Evolutionary conservation across 2,888 invertebrate species (phyloP).

Genomic region (Eretmocerus hayati): DNA sequence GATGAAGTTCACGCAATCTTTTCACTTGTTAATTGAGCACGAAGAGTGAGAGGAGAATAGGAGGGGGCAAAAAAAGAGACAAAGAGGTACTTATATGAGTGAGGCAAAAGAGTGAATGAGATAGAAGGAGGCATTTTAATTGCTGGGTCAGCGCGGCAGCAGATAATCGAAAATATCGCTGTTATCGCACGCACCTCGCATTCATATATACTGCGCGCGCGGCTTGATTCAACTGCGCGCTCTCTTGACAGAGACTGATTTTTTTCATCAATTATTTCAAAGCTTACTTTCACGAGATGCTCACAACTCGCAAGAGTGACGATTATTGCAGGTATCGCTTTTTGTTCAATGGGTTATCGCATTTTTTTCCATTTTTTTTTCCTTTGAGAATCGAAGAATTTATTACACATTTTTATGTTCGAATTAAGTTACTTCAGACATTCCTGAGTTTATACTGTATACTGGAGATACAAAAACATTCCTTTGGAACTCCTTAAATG

Average conservation of each 20-base stretch:
- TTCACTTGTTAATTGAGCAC: not conserved
- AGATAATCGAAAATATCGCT: constrained; percentile 40
- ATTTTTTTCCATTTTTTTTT: too few relatives aligned
- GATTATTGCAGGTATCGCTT: too few relatives aligned
- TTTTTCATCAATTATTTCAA: not conserved
- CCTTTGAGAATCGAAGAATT: too few relatives aligned
- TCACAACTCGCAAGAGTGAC: too few relatives aligned
- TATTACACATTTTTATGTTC: too few relatives aligned
- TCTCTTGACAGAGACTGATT: not conserved
- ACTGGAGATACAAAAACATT: too few relatives aligned
- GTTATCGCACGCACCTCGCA: constrained; percentile 31
- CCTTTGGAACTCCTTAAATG: too few relatives aligned
- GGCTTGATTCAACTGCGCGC: too few relatives aligned
- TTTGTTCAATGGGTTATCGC: too few relatives aligned
- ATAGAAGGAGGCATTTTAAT: constrained; percentile 39
- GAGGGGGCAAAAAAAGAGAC: not conserved
- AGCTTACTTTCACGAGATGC: not conserved
- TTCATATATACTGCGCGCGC: too few relatives aligned
- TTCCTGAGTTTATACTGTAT: too few relatives aligned
- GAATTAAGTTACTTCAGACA: too few relatives aligned
- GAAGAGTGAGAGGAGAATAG: not conserved
- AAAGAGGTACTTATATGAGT: not conserved
- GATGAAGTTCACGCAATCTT: not conserved
- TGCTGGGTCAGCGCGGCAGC: constrained; percentile 26
- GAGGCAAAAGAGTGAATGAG: not conserved